Conservation (phyloP, 2,888 invertebrate species). For the Cosmopolites sordidus region DNA sequence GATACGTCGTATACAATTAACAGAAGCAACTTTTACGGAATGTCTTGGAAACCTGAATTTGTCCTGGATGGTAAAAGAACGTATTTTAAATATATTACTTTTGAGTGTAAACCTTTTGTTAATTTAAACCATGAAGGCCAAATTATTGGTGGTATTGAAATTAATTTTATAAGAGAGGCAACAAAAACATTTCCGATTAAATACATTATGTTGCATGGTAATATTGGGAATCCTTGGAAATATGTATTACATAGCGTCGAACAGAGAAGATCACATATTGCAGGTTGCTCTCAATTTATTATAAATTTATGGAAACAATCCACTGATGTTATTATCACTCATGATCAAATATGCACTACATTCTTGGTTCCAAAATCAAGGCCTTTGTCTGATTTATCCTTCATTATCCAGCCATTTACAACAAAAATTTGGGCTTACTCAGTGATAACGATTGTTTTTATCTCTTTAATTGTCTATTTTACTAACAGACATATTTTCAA, state of each 20-base stretch:
- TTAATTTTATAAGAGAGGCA: slow-evolving; percentile 3
- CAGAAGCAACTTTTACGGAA: slow-evolving; percentile 1
- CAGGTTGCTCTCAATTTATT: slow-evolving; percentile 8
- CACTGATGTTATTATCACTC: slow-evolving; percentile 9
- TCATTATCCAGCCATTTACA: slow-evolving; percentile 11
- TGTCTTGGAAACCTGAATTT: background rate
- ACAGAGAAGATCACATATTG: background rate
- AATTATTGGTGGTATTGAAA: background rate
- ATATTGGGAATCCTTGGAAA: background rate
- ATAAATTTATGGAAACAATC: slow-evolving; percentile 2
- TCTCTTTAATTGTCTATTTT: background rate
- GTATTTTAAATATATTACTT: background rate
- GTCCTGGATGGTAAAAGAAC: background rate
- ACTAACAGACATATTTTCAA: no score
- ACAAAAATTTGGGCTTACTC: background rate
- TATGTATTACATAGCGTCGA: background rate
- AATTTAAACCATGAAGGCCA: background rate
- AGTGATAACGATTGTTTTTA: background rate
- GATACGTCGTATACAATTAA: slow-evolving; percentile 4
- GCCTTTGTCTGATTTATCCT: slow-evolving; percentile 1
- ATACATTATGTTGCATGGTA: background rate
- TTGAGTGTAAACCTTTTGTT: background rate
- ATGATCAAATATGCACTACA: slow-evolving; percentile 15
- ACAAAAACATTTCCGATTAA: background rate
- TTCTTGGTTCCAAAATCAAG: slow-evolving; percentile 15